Percentiles rank a stretch among this genome's conserved stretches.
Evolutionary conservation across 2,113 vertebrate genomes (phyloP).

Genomic region (Ailuropoda melanoleuca): DNA sequence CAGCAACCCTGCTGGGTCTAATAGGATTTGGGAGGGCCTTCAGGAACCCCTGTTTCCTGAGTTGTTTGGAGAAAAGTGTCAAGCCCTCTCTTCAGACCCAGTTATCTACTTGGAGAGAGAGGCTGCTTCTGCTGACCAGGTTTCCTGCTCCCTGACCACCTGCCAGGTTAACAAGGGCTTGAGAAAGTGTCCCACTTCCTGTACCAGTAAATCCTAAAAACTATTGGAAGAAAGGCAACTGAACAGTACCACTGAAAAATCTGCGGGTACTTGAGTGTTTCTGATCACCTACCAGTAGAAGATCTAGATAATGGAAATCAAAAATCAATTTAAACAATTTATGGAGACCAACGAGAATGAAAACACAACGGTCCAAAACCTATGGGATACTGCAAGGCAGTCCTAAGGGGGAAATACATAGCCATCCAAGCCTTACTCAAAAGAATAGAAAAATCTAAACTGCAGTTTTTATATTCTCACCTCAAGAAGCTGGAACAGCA

Average conservation of each 20-base stretch:
- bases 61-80: background rate
- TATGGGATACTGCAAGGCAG: too few species aligned
- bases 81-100: background rate
- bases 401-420: too few species aligned
- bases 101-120: background rate
- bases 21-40: background rate
- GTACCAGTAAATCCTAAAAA: background rate
- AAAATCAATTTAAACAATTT: too few species aligned
- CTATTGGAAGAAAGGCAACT: background rate
- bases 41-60: background rate
- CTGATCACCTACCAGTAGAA: background rate
- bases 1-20: background rate
- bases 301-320: background rate
- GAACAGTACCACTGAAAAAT: background rate
- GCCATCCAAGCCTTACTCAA: too few species aligned
- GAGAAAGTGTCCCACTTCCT: background rate
- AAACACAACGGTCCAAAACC: too few species aligned
- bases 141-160: background rate
- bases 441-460: too few species aligned
- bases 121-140: background rate
- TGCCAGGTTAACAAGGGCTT: background rate
- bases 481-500: too few species aligned
- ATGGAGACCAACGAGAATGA: too few species aligned
- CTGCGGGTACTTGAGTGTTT: background rate
- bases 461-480: too few species aligned